phyloP scores from a whole-genome alignment of 2,113 vertebrate species.

The Cinclus cinclus region DNA sequence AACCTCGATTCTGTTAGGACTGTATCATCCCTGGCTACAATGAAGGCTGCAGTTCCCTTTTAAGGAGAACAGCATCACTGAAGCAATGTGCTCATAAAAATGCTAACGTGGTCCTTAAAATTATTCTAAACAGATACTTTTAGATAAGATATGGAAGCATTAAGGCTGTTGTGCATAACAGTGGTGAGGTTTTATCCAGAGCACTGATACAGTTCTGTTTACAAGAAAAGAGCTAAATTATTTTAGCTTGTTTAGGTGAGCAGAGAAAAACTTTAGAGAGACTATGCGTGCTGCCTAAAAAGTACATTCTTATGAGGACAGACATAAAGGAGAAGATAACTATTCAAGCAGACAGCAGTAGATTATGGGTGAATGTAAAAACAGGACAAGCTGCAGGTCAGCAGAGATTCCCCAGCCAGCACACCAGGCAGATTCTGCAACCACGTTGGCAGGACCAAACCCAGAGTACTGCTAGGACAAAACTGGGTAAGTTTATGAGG shows the following conservation, averaged over 20 bases:
- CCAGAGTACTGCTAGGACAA: not conserved
- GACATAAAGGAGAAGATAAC: not conserved
- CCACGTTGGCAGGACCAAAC: not conserved
- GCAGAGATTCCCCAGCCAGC: not conserved
- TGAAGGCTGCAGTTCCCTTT: conserved; percentile 4
- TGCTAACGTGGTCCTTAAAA: not conserved
- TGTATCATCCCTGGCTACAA: not conserved
- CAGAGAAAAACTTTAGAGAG: not conserved
- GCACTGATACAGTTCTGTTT: not conserved
- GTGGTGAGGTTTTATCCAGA: conserved; percentile 18
- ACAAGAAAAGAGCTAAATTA: not conserved
- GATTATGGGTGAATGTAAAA: not conserved
- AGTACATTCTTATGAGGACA: not conserved
- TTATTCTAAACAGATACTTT: conserved; percentile 55
- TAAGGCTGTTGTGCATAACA: not conserved
- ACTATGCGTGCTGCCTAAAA: not conserved
- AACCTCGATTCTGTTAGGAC: not conserved
- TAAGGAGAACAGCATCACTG: conserved; percentile 27
- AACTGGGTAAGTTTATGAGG: not conserved
- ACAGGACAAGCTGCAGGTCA: not conserved
- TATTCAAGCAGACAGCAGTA: not conserved
- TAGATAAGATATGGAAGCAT: conserved; percentile 54
- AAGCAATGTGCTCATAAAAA: not conserved
- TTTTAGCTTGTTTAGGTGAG: conserved; percentile 23
- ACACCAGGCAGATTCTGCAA: not conserved